Conservation (phyloP, 1,140 invertebrate species). For the Bombus ignitus region DNA sequence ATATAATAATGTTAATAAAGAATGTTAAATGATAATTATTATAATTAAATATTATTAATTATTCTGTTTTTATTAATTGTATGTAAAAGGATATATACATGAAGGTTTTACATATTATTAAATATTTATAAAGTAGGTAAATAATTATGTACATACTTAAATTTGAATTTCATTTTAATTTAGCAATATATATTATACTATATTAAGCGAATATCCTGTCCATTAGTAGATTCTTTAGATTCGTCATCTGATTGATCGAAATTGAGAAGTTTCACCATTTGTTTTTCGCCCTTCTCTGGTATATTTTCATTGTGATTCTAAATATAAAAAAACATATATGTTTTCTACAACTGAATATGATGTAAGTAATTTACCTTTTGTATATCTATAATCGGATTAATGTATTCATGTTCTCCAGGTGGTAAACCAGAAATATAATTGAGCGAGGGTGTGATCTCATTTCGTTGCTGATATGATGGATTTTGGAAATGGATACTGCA, state of each 20-base stretch:
- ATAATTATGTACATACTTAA: conserved; percentile 5
- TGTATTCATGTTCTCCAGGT: conserved; percentile 79
- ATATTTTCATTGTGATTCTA: not conserved
- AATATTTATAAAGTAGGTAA: conserved; percentile 18
- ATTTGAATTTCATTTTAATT: not conserved
- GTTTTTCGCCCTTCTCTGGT: not conserved
- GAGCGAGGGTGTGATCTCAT: conserved; percentile 23
- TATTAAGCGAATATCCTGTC: conserved; percentile 1
- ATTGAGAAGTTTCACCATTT: not conserved
- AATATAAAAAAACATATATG: not conserved
- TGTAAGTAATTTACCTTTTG: not conserved
- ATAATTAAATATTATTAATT: not conserved
- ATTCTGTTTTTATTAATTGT: conserved; percentile 4
- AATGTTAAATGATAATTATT: not conserved
- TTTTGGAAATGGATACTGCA: conserved; percentile 80
- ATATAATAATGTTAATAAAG: not conserved
- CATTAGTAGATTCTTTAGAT: not conserved
- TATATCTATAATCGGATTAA: conserved; percentile 70
- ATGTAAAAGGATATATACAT: not conserved
- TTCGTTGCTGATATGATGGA: conserved; percentile 71
- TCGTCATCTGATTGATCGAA: conserved; percentile 14
- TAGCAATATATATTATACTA: not conserved
- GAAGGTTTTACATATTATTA: not conserved
- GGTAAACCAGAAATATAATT: conserved; percentile 66
- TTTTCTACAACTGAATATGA: not conserved